Conservation (phyloP, 2,113 vertebrate species). For the Stomatorhinus ivindoensis region DNA sequence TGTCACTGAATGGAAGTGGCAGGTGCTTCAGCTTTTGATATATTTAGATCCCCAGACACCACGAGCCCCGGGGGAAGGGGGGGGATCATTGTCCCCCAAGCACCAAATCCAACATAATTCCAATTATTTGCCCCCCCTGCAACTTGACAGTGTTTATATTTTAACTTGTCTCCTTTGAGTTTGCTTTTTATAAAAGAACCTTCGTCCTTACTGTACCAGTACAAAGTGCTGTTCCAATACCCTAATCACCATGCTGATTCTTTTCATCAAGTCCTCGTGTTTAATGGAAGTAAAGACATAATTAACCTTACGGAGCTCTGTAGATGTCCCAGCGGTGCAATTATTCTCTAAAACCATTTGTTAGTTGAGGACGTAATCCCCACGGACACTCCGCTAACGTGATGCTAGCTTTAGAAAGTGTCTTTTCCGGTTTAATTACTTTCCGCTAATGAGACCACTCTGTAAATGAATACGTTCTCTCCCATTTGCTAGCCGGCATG, state of each 20-base stretch:
- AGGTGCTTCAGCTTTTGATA: conserved; percentile 16
- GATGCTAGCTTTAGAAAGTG: not conserved
- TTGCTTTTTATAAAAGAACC: not conserved
- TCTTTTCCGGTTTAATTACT: not conserved
- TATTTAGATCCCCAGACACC: conserved; percentile 24
- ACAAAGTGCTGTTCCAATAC: not conserved
- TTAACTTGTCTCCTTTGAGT: not conserved
- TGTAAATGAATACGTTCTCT: not conserved
- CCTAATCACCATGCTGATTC: not conserved
- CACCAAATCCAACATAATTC: not conserved
- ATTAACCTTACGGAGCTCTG: not conserved
- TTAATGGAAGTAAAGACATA: not conserved
- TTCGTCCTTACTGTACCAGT: not conserved
- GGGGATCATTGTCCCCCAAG: not conserved
- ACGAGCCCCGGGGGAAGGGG: not conserved
- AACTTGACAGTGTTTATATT: not conserved
- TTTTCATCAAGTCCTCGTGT: not conserved
- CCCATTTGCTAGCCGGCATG: not conserved
- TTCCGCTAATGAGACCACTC: not conserved
- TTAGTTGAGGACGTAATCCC: not conserved
- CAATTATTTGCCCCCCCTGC: not conserved
- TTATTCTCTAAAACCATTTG: not conserved
- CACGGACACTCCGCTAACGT: no score
- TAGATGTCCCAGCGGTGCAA: not conserved
- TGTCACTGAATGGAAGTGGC: conserved; percentile 20